Base-by-base conservation (phyloP, 2,113 vertebrate genomes). In the Corvus moneduloides region DNA sequence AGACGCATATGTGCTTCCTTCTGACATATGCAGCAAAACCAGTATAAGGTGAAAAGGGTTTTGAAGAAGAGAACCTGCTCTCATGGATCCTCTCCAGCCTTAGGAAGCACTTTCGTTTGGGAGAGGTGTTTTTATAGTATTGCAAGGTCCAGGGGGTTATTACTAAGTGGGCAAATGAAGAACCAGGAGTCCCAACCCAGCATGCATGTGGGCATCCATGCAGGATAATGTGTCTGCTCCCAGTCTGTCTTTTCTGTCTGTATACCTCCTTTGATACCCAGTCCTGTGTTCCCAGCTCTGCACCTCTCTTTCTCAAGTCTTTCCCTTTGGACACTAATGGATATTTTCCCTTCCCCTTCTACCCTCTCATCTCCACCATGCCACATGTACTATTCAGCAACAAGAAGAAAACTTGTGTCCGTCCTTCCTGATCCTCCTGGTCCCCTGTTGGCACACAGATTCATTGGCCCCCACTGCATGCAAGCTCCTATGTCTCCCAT, bases 401-500 rank as follows among this genome's bases (percentile, higher is more conserved):
- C 32, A 48, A 41, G 28, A 72, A 80, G 20, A 79, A 88, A 64
- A 66, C 33, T 33, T 7, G 1, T 37, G 27, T 74, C 49, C 0
- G 0, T 56, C 46, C 24, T 92, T 73, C 32, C 46, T 66, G 28
- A 37, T 90, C 44, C 17, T 90, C 19, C 54, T n/a, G 41, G 27
- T 10, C 19, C 19, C 17, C 14, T 84, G 26, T 72, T 85, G 78
- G 49, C 33, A 58, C n/a, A 44, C 1, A 2, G 49, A 33, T 18
- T 69, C 21, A 33, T 37, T 1, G 0, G 13, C 6, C 20, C 30
- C 5, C 2, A 0, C 41, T 90, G 35, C 2, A 3, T 1, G 2
- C 28, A 82, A 66, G 56, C 10, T 44, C 11, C 37, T 1, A 0
- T 20, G 18, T 91, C 30, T 95, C 26, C 58, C 30, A 44, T 23